Evolutionary conservation across 2,113 vertebrate species (phyloP).

Genomic region (Anarhynchus alexandrinus): DNA sequence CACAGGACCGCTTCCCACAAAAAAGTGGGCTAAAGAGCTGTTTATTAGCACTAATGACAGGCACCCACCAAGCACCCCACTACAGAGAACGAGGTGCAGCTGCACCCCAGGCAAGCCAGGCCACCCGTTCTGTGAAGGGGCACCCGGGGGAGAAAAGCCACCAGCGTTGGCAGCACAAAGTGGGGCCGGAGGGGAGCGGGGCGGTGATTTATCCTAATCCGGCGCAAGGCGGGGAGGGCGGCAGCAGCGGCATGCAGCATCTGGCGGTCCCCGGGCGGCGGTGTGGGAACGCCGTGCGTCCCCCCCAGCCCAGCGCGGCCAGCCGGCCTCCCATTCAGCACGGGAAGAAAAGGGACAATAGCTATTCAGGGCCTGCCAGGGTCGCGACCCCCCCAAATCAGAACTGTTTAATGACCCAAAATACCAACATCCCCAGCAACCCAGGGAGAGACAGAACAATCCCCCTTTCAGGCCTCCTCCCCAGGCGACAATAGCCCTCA

Average conservation of each 20-base stretch:
- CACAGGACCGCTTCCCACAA: background rate
- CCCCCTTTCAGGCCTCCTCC: constrained; percentile 64
- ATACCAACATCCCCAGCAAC: constrained; percentile 75
- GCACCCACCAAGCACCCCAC: background rate
- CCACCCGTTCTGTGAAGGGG: background rate
- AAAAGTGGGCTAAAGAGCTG: background rate
- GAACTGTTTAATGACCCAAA: constrained; percentile 78
- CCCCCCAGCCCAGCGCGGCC: background rate
- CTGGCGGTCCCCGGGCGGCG: constrained; percentile 35
- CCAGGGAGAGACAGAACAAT: constrained; percentile 71
- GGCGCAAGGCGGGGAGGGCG: background rate
- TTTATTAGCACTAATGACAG: background rate
- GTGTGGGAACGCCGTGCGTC: constrained; percentile 65
- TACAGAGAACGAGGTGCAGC: background rate
- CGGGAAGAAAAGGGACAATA: constrained; percentile 79
- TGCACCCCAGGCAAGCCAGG: background rate
- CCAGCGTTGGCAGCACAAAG: background rate
- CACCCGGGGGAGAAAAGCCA: background rate
- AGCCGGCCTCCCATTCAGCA: constrained; percentile 73
- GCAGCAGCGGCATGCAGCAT: constrained; percentile 18
- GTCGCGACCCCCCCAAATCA: constrained; percentile 72
- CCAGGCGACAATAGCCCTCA: constrained; percentile 6
- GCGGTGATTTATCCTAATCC: constrained; percentile 46
- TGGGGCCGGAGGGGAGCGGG: background rate
- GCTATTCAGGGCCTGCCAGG: constrained; percentile 75